phyloP scores from a whole-genome alignment of 2,797 vertebrate species.

The Paguma larvata region DNA sequence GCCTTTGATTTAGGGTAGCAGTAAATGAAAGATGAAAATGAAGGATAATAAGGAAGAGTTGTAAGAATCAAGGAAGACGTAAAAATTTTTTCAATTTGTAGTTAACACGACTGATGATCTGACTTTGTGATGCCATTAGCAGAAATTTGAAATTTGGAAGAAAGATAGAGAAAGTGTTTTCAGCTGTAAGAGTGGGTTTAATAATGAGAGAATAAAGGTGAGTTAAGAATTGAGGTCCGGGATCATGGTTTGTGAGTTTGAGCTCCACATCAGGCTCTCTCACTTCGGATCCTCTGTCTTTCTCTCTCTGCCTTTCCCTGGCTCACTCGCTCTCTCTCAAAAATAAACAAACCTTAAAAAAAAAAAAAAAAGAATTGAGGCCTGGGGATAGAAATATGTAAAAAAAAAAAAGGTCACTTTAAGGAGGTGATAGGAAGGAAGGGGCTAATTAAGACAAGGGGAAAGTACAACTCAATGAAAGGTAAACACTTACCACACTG shows the following conservation, averaged over 20 bases:
- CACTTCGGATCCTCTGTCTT: no score
- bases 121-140: background rate
- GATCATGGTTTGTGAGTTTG: no score
- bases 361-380: background rate
- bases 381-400: background rate
- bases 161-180: background rate
- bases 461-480: background rate
- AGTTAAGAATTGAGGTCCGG: background rate
- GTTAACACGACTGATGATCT: background rate
- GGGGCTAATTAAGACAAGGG: background rate
- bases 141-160: background rate
- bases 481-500: background rate
- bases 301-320: no score
- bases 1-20: background rate
- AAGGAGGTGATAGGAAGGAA: background rate
- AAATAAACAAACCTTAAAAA: no score
- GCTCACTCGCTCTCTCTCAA: no score
- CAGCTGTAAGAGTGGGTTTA: background rate
- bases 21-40: background rate
- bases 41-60: background rate
- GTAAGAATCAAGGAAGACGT: background rate
- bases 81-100: slow-evolving; percentile 25
- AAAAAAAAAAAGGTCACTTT: background rate
- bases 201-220: background rate
- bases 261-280: no score